Conservation (phyloP, 1,140 invertebrate species). For the Bombus terrestris region DNA sequence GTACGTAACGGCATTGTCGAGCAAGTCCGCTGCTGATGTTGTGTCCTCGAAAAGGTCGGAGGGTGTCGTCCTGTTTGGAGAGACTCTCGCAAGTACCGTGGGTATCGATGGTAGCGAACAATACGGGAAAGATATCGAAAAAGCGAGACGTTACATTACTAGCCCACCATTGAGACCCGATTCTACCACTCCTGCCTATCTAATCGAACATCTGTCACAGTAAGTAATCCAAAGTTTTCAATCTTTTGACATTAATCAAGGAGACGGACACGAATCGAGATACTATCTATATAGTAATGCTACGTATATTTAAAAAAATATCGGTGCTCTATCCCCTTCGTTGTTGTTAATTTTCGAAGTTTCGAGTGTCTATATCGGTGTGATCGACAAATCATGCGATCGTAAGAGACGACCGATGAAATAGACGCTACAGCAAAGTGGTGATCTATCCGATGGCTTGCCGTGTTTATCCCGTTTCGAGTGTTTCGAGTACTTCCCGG, state of each 20-base stretch:
- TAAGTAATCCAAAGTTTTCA: constrained; percentile 83
- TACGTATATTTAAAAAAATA: background rate
- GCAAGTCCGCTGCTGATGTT: constrained; percentile 87
- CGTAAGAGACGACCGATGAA: background rate
- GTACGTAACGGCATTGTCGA: constrained; percentile 90
- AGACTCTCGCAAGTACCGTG: constrained; percentile 90
- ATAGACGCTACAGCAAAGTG: background rate
- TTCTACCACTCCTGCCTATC: constrained; percentile 89
- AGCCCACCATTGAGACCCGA: constrained; percentile 92
- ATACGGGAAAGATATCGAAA: constrained; percentile 77
- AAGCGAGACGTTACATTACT: constrained; percentile 83
- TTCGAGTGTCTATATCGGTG: background rate
- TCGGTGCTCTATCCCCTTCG: background rate
- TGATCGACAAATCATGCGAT: background rate
- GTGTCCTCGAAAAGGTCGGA: constrained; percentile 83
- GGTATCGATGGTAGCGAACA: constrained; percentile 85
- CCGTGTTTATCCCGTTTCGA: background rate
- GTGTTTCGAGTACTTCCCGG: background rate
- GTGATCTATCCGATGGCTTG: background rate
- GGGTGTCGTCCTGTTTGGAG: constrained; percentile 88
- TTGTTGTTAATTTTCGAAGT: background rate
- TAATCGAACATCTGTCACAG: constrained; percentile 93
- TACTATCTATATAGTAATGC: no score
- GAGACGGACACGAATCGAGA: background rate
- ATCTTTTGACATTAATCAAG: background rate